phyloP scores from a whole-genome alignment of 2,888 invertebrate species.

The Masnerella sp. region DNA sequence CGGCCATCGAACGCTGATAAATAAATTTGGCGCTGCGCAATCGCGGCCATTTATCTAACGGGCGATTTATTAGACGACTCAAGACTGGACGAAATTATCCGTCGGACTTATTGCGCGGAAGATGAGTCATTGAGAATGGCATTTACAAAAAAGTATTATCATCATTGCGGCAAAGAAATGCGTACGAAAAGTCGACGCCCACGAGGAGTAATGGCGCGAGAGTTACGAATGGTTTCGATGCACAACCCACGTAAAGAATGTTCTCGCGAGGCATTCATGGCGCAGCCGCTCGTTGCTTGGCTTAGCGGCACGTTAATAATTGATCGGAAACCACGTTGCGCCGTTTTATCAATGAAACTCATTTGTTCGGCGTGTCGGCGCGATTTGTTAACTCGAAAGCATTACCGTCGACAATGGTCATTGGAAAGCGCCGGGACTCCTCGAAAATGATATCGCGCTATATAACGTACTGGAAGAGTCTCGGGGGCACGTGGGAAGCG shows the following conservation, averaged over 20 bases:
- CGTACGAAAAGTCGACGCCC: slow-evolving; percentile 20
- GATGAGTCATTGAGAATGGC: background rate
- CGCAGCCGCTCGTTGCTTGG: background rate
- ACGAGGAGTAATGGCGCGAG: slow-evolving; percentile 8
- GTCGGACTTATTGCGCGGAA: background rate
- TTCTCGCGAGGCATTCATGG: slow-evolving; percentile 23
- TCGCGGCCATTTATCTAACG: slow-evolving; percentile 18
- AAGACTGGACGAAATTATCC: no score
- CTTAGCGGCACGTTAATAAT: slow-evolving; percentile 6
- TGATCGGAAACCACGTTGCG: background rate
- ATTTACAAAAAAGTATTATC: no score
- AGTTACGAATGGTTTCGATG: slow-evolving; percentile 16
- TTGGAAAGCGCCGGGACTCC: background rate
- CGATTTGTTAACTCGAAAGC: background rate
- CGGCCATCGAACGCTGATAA: slow-evolving; percentile 12
- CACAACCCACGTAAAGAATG: slow-evolving; percentile 38
- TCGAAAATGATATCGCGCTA: no score
- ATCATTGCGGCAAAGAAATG: background rate
- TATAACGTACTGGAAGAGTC: slow-evolving; percentile 13
- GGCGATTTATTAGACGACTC: background rate
- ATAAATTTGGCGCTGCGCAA: slow-evolving; percentile 28
- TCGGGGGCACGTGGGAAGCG: slow-evolving; percentile 14
- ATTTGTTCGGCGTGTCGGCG: background rate
- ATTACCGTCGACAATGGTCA: background rate
- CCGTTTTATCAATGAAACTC: slow-evolving; percentile 20